Base-by-base conservation (phyloP, 1,140 invertebrate species). In the Acromyrmex echinatior region DNA sequence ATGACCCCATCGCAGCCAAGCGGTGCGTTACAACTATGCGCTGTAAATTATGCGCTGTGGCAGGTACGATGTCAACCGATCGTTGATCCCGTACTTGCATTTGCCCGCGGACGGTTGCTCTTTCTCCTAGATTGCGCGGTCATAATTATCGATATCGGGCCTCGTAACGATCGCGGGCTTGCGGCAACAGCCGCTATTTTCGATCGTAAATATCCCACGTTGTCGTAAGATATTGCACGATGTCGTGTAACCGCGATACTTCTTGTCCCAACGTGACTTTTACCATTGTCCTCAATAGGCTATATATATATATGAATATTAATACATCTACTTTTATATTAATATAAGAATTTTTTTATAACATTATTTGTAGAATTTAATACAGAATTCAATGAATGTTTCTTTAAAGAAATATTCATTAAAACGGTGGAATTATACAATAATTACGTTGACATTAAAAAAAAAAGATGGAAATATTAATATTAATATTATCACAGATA, bases 61-160 rank as follows among this genome's bases (percentile, higher is more conserved):
- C 49, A 68, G 56, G 45, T n/a, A 85, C 53, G 73, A 86, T 60
- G 74, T 88, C 79, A 68, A 63, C 12, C 86, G 87, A 88, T 90
- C 88, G 87, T 90, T 89, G 86, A 88, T 88, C 79, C 87, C 68
- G 73, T 53, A 82, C 65, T 81, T 66, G 62, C 86, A 62, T 77
- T 70, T 31, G 60, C 58, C 65, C 31, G 70, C 79, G 18, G 31
- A 25, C 25, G 56, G 56, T 45, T 31, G 10, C 35, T 39, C 79
- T 71, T 71, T 81, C 9, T 53, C 49, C 81, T 31, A 28, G 53
- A 76, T 84, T 35, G 21, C 45, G 25, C 70, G 74, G 35, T 31
- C 63, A 56, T 87, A 87, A 82, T 78, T 81, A 82, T 77, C 71
- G 81, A 71, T 87, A 62, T 25, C 31, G 73, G n/a, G 28, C 2